A percentile compares a stretch with the other conserved stretches of the same genome.
These are phyloP conservation scores for Parazoanthus darwini DNA, from an alignment of 92 coral and sea anemone species.

Conservation along the genomic window DNA sequence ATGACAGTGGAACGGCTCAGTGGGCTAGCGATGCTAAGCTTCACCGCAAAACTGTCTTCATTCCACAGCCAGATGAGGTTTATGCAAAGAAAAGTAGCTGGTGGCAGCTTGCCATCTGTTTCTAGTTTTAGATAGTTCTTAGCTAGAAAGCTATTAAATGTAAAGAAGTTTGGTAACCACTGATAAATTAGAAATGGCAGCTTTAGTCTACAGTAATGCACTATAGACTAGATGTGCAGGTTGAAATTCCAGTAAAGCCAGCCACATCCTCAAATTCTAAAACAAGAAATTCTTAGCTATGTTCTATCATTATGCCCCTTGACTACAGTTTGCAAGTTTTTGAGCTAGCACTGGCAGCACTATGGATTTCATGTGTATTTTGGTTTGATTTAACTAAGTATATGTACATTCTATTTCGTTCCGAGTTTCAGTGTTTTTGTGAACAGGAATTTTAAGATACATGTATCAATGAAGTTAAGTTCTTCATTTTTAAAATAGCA, in stretches of 20 bases:
- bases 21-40: constrained; percentile 52
- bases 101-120: constrained; percentile 24
- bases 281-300: neutral
- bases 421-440: constrained; percentile 4
- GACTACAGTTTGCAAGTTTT: constrained; percentile 25
- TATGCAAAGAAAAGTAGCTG: constrained; percentile 35
- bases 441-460: constrained; percentile 8
- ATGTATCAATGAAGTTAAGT: constrained; percentile 11
- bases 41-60: constrained; percentile 43
- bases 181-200: constrained; percentile 22
- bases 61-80: constrained; percentile 29
- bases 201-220: constrained; percentile 35
- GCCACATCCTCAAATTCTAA: too few species aligned
- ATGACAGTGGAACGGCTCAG: constrained; percentile 52
- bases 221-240: constrained; percentile 27
- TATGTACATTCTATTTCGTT: constrained; percentile 32
- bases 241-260: neutral
- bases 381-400: constrained; percentile 29
- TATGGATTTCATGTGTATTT: constrained; percentile 25
- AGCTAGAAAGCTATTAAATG: constrained; percentile 23
- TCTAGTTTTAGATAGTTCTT: constrained; percentile 25
- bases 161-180: constrained; percentile 31
- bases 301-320: constrained; percentile 14
- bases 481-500: constrained; percentile 9
- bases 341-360: constrained; percentile 17